phyloP scores from a whole-genome alignment of 2,888 invertebrate genomes.

The Oeneis ivallda region DNA sequence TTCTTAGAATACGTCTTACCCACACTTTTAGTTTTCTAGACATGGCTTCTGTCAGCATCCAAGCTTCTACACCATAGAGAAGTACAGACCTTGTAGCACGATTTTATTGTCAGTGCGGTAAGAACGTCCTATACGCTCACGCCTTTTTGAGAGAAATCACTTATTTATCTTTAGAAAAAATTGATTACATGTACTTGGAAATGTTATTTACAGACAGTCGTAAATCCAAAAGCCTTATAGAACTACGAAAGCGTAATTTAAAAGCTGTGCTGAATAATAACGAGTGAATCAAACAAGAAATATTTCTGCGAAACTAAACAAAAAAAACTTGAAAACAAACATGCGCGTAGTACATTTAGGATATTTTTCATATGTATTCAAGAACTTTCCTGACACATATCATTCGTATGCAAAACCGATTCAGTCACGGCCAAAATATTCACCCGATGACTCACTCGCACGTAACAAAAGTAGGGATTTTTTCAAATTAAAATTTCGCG shows the following conservation, averaged over 20 bases:
- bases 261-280: constrained; percentile 3
- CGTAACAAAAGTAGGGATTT: constrained; percentile 1
- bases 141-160: too few species aligned
- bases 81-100: too few species aligned
- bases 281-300: constrained; percentile 8
- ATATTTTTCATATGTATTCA: constrained; percentile 22
- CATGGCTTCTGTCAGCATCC: too few species aligned
- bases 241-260: background rate
- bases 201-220: too few species aligned
- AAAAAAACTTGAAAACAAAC: constrained; percentile 22
- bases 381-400: constrained; percentile 15
- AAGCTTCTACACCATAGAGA: too few species aligned
- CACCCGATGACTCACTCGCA: constrained; percentile 45
- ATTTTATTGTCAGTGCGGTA: too few species aligned
- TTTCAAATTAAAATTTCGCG: too few species aligned
- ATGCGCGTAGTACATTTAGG: background rate
- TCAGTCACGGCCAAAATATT: constrained; percentile 41
- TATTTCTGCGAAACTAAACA: constrained; percentile 10
- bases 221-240: background rate
- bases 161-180: too few species aligned
- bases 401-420: constrained; percentile 38
- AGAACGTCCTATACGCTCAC: too few species aligned
- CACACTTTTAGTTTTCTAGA: too few species aligned
- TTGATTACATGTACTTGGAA: too few species aligned
- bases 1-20: too few species aligned